Conservation (phyloP, 2,797 vertebrate species). For the Peromyscus melanophrys region DNA sequence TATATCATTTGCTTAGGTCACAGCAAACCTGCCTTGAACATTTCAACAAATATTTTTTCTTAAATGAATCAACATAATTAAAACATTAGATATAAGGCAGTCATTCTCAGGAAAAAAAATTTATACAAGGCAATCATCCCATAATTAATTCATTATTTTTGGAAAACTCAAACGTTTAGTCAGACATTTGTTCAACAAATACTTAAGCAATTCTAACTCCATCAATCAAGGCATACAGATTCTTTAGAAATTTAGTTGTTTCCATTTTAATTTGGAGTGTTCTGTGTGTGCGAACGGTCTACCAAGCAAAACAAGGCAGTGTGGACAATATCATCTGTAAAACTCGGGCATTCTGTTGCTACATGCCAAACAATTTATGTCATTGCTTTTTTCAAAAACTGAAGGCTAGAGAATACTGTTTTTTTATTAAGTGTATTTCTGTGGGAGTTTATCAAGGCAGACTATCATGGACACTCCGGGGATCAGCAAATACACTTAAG, state of each 20-base stretch:
- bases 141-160: not conserved
- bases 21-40: not conserved
- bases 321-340: not conserved
- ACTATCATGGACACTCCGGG: not conserved
- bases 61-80: not conserved
- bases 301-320: not conserved
- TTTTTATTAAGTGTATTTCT: not conserved
- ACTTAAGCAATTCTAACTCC: not conserved
- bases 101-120: not conserved
- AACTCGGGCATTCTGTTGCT: not conserved
- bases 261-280: constrained; percentile 2
- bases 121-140: not conserved
- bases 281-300: not conserved
- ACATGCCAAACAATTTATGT: not conserved
- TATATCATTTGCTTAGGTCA: not conserved
- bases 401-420: not conserved
- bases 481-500: not conserved
- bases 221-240: not conserved
- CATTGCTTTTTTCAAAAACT: not conserved
- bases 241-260: not conserved
- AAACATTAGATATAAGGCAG: not conserved
- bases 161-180: not conserved
- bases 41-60: not conserved
- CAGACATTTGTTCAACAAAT: not conserved
- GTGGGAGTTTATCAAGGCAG: rapidly evolving